phyloP scores from a whole-genome alignment of 2,113 vertebrate genomes.

The Ophiodon elongatus region DNA sequence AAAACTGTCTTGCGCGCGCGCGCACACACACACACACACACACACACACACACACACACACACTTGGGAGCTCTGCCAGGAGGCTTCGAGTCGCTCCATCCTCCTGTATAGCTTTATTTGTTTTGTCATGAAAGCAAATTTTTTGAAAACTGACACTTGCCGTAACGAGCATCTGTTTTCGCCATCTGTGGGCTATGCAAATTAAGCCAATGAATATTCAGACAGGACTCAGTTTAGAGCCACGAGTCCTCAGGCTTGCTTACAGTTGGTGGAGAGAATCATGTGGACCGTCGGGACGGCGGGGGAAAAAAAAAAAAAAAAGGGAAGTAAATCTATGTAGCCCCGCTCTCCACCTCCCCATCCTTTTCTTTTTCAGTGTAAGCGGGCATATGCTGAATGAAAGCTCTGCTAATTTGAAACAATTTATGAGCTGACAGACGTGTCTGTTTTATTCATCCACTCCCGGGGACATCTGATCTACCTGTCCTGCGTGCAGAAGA shows the following conservation, averaged over 20 bases:
- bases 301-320: background rate
- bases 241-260: constrained; percentile 77
- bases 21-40: constrained; percentile 31
- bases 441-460: constrained; percentile 48
- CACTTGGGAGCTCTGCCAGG: constrained; percentile 64
- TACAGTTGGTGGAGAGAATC: constrained; percentile 73
- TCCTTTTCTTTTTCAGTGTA: constrained; percentile 47
- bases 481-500: constrained; percentile 36
- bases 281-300: constrained; percentile 46
- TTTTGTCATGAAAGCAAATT: constrained; percentile 85
- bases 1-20: constrained; percentile 26
- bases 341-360: constrained; percentile 55
- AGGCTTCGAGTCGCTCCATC: constrained; percentile 73
- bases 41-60: constrained; percentile 28
- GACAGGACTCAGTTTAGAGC: constrained; percentile 74
- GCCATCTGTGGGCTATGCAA: constrained; percentile 85
- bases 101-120: constrained; percentile 84
- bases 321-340: constrained; percentile 73
- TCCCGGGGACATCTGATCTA: constrained; percentile 57
- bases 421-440: constrained; percentile 72
- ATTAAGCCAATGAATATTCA: constrained; percentile 86
- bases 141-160: constrained; percentile 80
- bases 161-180: constrained; percentile 82
- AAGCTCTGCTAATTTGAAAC: constrained; percentile 81
- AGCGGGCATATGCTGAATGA: constrained; percentile 77